Evolutionary conservation across 1,140 invertebrate genomes (phyloP).

Genomic region (Leptinotarsa lineolata): DNA sequence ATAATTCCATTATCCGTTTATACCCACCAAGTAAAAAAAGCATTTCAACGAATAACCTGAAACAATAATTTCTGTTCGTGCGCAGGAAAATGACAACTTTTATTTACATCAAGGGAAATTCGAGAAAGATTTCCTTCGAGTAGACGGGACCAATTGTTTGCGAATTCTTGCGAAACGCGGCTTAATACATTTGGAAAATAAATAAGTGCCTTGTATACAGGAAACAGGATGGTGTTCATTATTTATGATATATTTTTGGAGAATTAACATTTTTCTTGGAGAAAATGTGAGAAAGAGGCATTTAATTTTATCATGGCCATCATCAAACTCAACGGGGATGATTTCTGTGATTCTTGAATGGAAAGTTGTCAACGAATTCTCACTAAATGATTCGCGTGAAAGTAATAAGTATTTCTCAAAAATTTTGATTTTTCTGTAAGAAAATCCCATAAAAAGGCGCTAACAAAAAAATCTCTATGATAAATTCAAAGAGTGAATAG

Average conservation of each 20-base stretch:
- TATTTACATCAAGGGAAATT: constrained; percentile 56
- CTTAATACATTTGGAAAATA: constrained; percentile 54
- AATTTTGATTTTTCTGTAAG: no score
- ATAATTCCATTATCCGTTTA: constrained; percentile 20
- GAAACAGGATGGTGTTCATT: constrained; percentile 54
- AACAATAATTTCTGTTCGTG: constrained; percentile 51
- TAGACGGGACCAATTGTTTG: constrained; percentile 50
- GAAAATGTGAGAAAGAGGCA: constrained; percentile 48
- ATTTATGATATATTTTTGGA: constrained; percentile 54
- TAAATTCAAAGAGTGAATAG: no score
- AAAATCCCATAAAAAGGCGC: no score
- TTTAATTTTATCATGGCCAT: constrained; percentile 51
- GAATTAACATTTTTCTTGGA: constrained; percentile 54
- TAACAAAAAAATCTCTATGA: no score
- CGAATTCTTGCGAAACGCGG: constrained; percentile 48
- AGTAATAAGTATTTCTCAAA: no score
- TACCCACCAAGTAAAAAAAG: constrained; percentile 12
- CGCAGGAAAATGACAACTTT: constrained; percentile 53
- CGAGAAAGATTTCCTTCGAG: constrained; percentile 53
- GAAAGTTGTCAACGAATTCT: no score
- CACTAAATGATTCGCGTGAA: no score
- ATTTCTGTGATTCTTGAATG: no score
- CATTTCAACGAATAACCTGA: constrained; percentile 33
- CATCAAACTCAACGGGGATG: no score
- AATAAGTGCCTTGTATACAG: constrained; percentile 49